Percentiles rank a stretch among this genome's conserved stretches.
Evolutionary conservation across 2,113 vertebrate species (phyloP).

Genomic region (Trinectes maculatus): DNA sequence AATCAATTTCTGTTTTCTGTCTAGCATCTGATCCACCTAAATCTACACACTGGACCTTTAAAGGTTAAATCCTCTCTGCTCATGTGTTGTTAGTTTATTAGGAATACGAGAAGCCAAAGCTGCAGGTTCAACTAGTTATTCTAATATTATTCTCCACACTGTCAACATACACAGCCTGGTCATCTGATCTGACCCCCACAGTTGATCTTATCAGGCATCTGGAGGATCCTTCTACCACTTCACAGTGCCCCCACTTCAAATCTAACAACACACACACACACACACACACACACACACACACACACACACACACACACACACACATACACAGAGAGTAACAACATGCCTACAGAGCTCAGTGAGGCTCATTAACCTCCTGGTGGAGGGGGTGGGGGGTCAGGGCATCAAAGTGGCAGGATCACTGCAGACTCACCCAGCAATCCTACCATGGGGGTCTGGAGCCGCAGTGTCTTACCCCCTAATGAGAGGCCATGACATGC

Average conservation of each 20-base stretch:
- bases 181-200: conserved; percentile 28
- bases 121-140: conserved; percentile 20
- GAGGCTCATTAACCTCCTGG: conserved; percentile 78
- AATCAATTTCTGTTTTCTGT: too few relatives aligned
- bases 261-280: conserved; percentile 17
- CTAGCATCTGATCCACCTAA: too few relatives aligned
- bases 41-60: neutral
- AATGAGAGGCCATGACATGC: conserved; percentile 78
- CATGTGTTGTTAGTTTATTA: neutral
- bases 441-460: conserved; percentile 82
- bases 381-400: conserved; percentile 57
- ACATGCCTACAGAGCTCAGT: conserved; percentile 66
- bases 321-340: conserved; percentile 36
- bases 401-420: conserved; percentile 82
- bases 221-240: conserved; percentile 19
- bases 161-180: conserved; percentile 21
- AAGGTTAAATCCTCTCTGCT: neutral
- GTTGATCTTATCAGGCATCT: conserved; percentile 11
- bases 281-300: conserved; percentile 5
- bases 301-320: conserved; percentile 20
- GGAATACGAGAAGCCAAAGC: conserved; percentile 1
- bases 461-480: conserved; percentile 81
- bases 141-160: conserved; percentile 17
- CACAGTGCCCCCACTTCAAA: conserved; percentile 20
- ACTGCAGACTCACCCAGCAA: conserved; percentile 72